A percentile compares a stretch with the other conserved stretches of the same genome.
These are phyloP conservation scores for Zaprionus ornatus DNA, from an alignment of 1,140 invertebrate genomes.

Conservation along the genomic window DNA sequence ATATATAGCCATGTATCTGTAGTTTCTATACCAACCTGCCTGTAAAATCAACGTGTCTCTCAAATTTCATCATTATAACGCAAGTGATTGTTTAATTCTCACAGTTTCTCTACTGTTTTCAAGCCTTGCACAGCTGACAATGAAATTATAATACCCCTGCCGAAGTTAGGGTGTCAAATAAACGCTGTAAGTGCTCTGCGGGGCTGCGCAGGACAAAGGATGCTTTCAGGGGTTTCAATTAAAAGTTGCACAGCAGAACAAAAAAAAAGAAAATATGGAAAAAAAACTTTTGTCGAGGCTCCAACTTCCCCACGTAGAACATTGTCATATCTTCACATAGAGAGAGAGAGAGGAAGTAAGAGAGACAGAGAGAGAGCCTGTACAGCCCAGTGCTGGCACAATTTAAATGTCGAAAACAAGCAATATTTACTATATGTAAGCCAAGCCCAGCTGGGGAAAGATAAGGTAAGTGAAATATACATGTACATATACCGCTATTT, in stretches of 20 bases:
- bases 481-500: conserved; percentile 10
- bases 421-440: conserved; percentile 41
- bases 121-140: not conserved
- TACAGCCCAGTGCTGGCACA: not conserved
- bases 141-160: not conserved
- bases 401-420: not conserved
- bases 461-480: not conserved
- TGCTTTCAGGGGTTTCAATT: conserved; percentile 26
- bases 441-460: conserved; percentile 49
- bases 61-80: no score
- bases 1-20: no score
- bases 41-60: no score
- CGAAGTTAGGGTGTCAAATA: not conserved
- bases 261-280: not conserved
- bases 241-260: conserved; percentile 18
- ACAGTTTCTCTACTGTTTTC: no score
- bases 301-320: not conserved
- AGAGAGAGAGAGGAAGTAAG: no score
- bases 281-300: not conserved
- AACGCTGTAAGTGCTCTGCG: conserved; percentile 6
- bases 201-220: not conserved
- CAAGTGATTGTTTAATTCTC: not conserved
- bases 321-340: not conserved
- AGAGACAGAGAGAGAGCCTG: no score
- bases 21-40: no score